A percentile compares a stretch with the other conserved stretches of the same genome.
These are phyloP conservation scores for Alaudala cheleensis DNA, from an alignment of 2,113 vertebrate genomes.

Conservation along the genomic window DNA sequence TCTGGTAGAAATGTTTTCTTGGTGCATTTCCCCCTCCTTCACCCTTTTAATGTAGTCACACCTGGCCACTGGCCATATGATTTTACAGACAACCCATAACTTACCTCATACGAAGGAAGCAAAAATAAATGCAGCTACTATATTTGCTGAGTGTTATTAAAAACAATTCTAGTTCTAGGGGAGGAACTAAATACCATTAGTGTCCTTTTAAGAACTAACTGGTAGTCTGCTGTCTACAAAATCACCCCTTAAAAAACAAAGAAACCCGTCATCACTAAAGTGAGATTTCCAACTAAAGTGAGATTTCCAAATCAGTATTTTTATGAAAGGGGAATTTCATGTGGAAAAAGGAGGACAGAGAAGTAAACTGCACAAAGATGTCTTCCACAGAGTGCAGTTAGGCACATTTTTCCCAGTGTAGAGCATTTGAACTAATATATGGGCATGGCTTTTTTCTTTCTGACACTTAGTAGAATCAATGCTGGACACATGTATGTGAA, in stretches of 20 bases:
- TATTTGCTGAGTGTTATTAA: not conserved
- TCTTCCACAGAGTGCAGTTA: not conserved
- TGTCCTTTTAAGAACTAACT: not conserved
- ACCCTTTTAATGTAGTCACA: not conserved
- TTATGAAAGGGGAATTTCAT: not conserved
- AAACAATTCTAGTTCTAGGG: not conserved
- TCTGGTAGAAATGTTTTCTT: not conserved
- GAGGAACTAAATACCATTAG: not conserved
- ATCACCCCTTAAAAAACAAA: not conserved
- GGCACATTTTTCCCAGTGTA: not conserved
- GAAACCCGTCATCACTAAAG: not conserved
- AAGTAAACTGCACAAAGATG: not conserved
- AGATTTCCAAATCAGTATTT: not conserved
- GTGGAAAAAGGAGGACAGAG: not conserved
- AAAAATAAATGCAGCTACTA: not conserved
- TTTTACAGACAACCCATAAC: not conserved
- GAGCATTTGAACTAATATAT: not conserved
- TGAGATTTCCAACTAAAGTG: not conserved
- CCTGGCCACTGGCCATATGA: not conserved
- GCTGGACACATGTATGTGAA: not conserved
- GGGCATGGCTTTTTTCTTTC: not conserved
- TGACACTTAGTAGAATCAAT: not conserved
- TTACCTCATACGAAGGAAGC: not conserved
- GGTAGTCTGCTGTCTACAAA: not conserved
- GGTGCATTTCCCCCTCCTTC: not conserved